Conservation (phyloP, 2,797 vertebrate genomes). For the Enteromius anoplus region DNA sequence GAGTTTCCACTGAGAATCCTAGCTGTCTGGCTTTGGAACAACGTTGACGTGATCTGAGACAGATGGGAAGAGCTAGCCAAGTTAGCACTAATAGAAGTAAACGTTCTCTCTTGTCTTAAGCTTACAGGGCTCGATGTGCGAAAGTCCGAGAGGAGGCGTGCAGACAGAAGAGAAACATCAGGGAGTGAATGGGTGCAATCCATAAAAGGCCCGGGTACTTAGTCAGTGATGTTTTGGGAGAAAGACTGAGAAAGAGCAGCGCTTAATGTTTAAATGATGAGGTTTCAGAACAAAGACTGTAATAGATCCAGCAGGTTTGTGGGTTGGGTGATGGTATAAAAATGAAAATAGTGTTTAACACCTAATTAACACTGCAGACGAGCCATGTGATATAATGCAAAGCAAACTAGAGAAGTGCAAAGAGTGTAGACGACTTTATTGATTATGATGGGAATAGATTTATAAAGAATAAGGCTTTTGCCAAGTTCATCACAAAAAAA, state of each 20-base stretch:
- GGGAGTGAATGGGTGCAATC: slow-evolving; percentile 38
- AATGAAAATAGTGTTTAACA: slow-evolving; percentile 21
- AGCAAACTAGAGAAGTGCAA: not conserved
- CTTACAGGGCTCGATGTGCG: slow-evolving; percentile 7
- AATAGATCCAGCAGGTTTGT: not conserved
- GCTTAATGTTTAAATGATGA: slow-evolving; percentile 14
- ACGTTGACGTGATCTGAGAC: slow-evolving; percentile 28
- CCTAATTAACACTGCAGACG: slow-evolving; percentile 19
- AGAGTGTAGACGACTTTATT: not conserved
- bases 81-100: slow-evolving; percentile 41
- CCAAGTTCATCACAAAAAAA: not conserved
- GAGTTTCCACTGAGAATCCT: slow-evolving; percentile 17
- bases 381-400: slow-evolving; percentile 7
- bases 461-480: not conserved
- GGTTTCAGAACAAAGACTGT: slow-evolving; percentile 15
- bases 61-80: slow-evolving; percentile 38
- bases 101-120: slow-evolving; percentile 22
- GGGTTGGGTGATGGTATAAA: not conserved
- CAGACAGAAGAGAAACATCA: slow-evolving; percentile 42
- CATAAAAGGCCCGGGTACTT: slow-evolving; percentile 51
- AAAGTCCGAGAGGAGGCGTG: slow-evolving; percentile 34
- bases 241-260: slow-evolving; percentile 12
- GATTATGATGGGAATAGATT: not conserved
- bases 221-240: slow-evolving; percentile 47
- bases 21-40: slow-evolving; percentile 9